Percentiles rank a stretch among this genome's conserved stretches.
These are phyloP conservation scores for Geotrupes spiniger DNA, from an alignment of 2,888 invertebrate genomes.

Conservation along the genomic window DNA sequence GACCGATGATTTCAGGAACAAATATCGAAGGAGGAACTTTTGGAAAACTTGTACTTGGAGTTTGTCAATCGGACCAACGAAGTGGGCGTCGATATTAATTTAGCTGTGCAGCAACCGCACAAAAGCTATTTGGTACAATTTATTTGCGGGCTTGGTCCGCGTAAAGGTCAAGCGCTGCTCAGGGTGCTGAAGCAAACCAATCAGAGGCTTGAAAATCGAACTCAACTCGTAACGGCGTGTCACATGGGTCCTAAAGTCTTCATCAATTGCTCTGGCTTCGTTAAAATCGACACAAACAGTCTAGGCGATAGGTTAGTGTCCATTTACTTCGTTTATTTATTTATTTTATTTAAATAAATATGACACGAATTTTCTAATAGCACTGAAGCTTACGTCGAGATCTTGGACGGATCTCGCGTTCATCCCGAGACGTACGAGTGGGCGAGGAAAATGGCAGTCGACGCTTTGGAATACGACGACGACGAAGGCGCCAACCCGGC, in stretches of 20 bases:
- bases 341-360: background rate
- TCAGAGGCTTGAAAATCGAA: conserved; percentile 88
- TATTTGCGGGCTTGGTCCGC: conserved; percentile 92
- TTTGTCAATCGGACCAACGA: conserved; percentile 95
- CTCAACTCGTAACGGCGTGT: conserved; percentile 91
- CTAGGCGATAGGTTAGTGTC: conserved; percentile 68
- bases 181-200: conserved; percentile 88
- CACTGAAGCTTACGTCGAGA: conserved; percentile 93
- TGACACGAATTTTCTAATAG: no score
- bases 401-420: conserved; percentile 94
- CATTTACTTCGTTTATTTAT: background rate
- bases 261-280: conserved; percentile 98
- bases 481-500: conserved; percentile 96
- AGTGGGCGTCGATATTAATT: conserved; percentile 96
- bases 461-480: conserved; percentile 97
- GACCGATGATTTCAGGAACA: conserved; percentile 72
- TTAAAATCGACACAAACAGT: conserved; percentile 96
- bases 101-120: conserved; percentile 85
- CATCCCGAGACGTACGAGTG: conserved; percentile 99
- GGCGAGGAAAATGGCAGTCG: conserved; percentile 99
- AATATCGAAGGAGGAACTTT: conserved; percentile 77
- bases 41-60: conserved; percentile 83
- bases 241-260: conserved; percentile 96
- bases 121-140: conserved; percentile 91
- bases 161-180: conserved; percentile 86